Evolutionary conservation across 1,140 invertebrate genomes (phyloP), one percentile per base, ranked within the genome.

Genomic region (Saccostrea echinata): DNA sequence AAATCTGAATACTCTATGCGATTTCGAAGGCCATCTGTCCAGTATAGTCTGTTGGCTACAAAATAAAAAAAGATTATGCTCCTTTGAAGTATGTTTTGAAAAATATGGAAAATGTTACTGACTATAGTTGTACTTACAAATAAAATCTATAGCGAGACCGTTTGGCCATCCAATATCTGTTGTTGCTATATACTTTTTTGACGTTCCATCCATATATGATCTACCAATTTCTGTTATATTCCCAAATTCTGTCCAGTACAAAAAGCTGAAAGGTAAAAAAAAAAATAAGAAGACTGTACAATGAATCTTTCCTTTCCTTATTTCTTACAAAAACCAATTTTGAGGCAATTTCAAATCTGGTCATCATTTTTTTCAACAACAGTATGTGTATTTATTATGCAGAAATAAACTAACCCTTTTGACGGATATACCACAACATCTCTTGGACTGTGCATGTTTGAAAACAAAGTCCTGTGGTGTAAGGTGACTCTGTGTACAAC

Each of bases 231-330:
- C 13, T 27, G 83, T 6, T 24, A 12, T 57, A 30, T 55, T 33
- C 1, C 83, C 83, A 84, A 35, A 61, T n/a, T 84, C 83, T 18
- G 83, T 61, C 83, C 83, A 84, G 33, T 51, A 84, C 55, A 84
- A 51, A 21, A 57, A 57, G 18, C 83, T 84, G 27, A 83, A 43
- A 18, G n/a, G 16, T n/a, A n/a, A 61, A 61, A 61, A 3, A 8
- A 6, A 61, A 43, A n/a, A n/a, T n/a, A n/a, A 0, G 43, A 43
- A 43, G 43, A 43, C 43, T 43, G 43, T 6, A 43, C 6, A 43
- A 9, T 6, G 4, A 43, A 43, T 43, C 43, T 2, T 43, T 43
- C 9, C 1, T 43, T 43, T 43, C 43, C 43, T 43, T 43, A 4
- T 43, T 43, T 43, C 9, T 43, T 43, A 4, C 4, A 43, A 43